Evolutionary conservation across 2,113 vertebrate genomes (phyloP), one percentile per base, ranked within the genome.

Genomic region (Telmatochromis sp.): DNA sequence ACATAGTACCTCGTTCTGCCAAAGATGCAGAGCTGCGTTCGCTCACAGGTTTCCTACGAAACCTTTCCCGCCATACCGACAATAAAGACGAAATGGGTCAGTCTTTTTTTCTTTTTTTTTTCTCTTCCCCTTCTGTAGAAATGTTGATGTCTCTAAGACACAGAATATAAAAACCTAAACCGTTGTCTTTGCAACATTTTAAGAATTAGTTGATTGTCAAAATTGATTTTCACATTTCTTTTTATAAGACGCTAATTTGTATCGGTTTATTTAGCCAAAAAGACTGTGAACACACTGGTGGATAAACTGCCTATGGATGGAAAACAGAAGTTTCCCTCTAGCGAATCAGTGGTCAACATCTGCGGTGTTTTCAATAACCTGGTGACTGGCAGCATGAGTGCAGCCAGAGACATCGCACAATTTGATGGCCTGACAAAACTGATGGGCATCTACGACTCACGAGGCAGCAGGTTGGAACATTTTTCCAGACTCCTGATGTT

Each of bases 11-110:
- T 96, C 95, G 97, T 10, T 97, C 96, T 0, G 96, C 96, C 1
- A 97, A 96, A 49, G 97, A 97, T 13, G 86, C 94, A 85, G 98
- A 99, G 95, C 96, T 99, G 87, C 98, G 98, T 60, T 98, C 98
- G 0, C 93, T 99, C 79, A 99, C 97, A 0, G 99, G 99, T 10
- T 95, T 99, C 79, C 96, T 99, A 88, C 96, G 98, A 55, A 99
- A 99, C 94, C 94, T 99, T 83, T 98, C 98, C 37, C 97, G 97
- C 17, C 97, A 99, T 0, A 94, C 96, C 23, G 95, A 86, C 57
- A 97, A 98, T 87, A 99, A 98, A 95, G 96, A 97, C 0, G 96
- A 97, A 88, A 97, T 99, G 97, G 97, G 98, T 99, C 84, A 97
- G 97, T 97, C 35, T 96, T 23, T 80, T 37, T 63, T 60, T 4